Base-by-base conservation (phyloP, 2,888 invertebrate species). In the Xestia ashworthii region DNA sequence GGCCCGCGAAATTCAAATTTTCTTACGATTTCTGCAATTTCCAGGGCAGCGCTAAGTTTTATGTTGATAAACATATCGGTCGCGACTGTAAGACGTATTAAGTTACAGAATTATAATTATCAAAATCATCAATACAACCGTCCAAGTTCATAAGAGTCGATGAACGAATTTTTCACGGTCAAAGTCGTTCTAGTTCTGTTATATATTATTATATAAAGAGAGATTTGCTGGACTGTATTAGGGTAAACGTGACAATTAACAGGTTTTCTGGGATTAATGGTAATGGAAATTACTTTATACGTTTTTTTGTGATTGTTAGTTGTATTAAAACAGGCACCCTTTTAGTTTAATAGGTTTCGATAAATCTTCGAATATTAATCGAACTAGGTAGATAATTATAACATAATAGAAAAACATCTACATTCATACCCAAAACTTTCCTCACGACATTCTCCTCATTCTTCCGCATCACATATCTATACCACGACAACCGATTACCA, bases 241-340 rank as follows among this genome's bases (percentile, higher is more conserved):
- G 50, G 50, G 53, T 62, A 6, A 48, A 81, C 60, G 62, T 60
- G 71, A 58, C 46, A 70, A 60, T 53, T 50, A 65, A 12, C 46
- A 55, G n/a, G 19, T n/a, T 78, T 64, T 22, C 19, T 41, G 1
- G 6, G n/a, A 55, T 48, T 16, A 32, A 48, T 25, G 3, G 5
- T 38, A 5, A 14, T n/a, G n/a, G 19, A 19, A 25, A 48, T 22
- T 46, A 25, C 16, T 5, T 5, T 0, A 32, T 32, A 32, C 32
- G n/a, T 22, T 55, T 1, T 38, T 38, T 53, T 74, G 62, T 32
- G 44, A n/a, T 32, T 60, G 16, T 4, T 19, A 14, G 0, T 58
- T 14, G 5, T 58, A 58, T 58, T 58, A 5, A 25, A 58, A 55
- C 55, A 58, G 55, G 11, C 25, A 12, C 3, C 22, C n/a, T 55